Conservation (phyloP, 2,888 invertebrate genomes). For the Lasioglossum pauxillum region DNA sequence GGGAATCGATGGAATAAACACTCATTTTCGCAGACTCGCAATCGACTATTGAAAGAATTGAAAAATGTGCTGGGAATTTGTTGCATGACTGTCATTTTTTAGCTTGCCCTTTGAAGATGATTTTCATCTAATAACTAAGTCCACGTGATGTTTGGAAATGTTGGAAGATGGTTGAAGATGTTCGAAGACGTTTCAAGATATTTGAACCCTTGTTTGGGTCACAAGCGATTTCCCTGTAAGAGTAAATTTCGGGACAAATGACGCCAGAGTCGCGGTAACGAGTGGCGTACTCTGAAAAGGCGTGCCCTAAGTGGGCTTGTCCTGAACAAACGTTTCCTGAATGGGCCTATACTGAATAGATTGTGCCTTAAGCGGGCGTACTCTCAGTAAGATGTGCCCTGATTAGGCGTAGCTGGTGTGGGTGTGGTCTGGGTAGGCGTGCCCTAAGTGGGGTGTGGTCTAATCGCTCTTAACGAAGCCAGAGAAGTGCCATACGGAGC, state of each 20-base stretch:
- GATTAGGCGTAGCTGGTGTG: neutral
- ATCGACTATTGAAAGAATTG: neutral
- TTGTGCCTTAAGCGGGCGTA: neutral
- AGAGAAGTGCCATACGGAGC: neutral
- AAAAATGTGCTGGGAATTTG: neutral
- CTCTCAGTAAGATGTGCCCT: neutral
- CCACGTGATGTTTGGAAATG: neutral
- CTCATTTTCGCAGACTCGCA: neutral
- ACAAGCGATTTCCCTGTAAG: neutral
- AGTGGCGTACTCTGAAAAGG: neutral
- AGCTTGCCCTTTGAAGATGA: conserved; percentile 1
- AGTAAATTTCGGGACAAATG: neutral
- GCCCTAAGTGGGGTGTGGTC: neutral
- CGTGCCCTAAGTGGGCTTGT: neutral
- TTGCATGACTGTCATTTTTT: neutral
- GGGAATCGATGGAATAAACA: neutral
- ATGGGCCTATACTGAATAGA: neutral
- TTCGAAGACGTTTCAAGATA: neutral
- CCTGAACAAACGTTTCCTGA: neutral
- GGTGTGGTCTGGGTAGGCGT: neutral
- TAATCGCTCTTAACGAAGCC: neutral
- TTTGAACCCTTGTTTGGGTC: neutral
- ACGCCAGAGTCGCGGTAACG: neutral
- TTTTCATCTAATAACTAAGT: neutral
- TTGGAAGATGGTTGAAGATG: neutral